A percentile compares a stretch with the other conserved stretches of the same genome.
Evolutionary conservation across 2,888 invertebrate genomes (phyloP).

Genomic region (Mythimna vitellina): DNA sequence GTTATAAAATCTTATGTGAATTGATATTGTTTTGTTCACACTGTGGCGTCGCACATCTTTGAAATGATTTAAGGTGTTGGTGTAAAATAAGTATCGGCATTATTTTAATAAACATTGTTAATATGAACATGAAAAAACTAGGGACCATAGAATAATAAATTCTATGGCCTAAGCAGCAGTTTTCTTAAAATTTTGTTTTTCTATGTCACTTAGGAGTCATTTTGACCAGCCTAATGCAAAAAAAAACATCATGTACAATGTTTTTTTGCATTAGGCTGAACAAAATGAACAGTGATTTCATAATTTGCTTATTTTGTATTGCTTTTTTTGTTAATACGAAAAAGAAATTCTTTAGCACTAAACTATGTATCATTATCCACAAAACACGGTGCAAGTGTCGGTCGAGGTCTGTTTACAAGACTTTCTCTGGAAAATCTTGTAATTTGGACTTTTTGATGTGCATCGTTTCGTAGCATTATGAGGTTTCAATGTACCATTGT

Average conservation of each 20-base stretch:
- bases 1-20: constrained; percentile 11
- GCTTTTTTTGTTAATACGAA: too few relatives aligned
- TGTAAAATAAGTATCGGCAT: constrained; percentile 12
- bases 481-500: constrained; percentile 59
- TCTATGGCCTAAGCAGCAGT: background rate
- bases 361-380: constrained; percentile 5
- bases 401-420: constrained; percentile 32
- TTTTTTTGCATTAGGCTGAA: background rate
- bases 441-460: constrained; percentile 46
- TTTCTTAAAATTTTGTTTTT: too few relatives aligned
- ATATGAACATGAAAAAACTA: background rate
- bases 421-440: constrained; percentile 53
- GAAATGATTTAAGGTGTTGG: constrained; percentile 18
- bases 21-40: constrained; percentile 13
- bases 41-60: constrained; percentile 1
- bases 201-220: background rate
- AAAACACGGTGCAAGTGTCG: constrained; percentile 10
- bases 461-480: constrained; percentile 40
- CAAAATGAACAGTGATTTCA: background rate
- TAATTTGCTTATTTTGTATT: background rate
- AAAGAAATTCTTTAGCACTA: background rate
- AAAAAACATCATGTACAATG: background rate
- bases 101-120: constrained; percentile 9
- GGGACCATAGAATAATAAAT: background rate
- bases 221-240: background rate